A percentile compares a stretch with the other conserved stretches of the same genome.
Conservation (phyloP, 2,888 invertebrate species). For the Dusona sp. region DNA sequence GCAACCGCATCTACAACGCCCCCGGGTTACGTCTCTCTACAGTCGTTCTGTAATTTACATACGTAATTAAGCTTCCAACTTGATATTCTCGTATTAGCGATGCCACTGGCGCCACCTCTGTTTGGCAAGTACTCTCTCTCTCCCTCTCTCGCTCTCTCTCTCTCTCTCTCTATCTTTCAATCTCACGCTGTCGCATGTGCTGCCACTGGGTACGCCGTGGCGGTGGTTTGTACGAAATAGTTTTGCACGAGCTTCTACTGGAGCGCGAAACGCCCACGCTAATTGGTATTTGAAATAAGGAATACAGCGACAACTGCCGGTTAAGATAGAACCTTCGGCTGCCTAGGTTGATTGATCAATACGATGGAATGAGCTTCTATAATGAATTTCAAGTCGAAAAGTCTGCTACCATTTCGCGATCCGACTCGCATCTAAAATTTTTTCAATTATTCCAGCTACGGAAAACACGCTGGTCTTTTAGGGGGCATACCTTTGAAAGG, state of each 20-base stretch:
- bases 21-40: conserved; percentile 51
- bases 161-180: conserved; percentile 6
- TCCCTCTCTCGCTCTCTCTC: not conserved
- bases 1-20: conserved; percentile 62
- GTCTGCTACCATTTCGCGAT: not conserved
- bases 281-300: conserved; percentile 43
- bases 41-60: conserved; percentile 65
- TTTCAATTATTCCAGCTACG: not conserved
- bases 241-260: not conserved
- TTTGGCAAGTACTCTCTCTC: conserved; percentile 25
- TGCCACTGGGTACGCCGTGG: conserved; percentile 34
- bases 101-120: conserved; percentile 45
- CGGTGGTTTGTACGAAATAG: conserved; percentile 30
- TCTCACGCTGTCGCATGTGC: conserved; percentile 12
- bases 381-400: not conserved
- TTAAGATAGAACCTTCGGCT: not conserved
- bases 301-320: conserved; percentile 20
- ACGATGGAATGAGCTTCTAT: not conserved
- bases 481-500: not conserved
- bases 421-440: not conserved
- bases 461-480: not conserved
- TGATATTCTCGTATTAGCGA: conserved; percentile 65
- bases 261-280: conserved; percentile 23
- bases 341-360: not conserved
- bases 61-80: conserved; percentile 65